These are phyloP conservation scores for Saccostrea cuccullata DNA, from an alignment of 1,140 invertebrate species.

Conservation along the genomic window DNA sequence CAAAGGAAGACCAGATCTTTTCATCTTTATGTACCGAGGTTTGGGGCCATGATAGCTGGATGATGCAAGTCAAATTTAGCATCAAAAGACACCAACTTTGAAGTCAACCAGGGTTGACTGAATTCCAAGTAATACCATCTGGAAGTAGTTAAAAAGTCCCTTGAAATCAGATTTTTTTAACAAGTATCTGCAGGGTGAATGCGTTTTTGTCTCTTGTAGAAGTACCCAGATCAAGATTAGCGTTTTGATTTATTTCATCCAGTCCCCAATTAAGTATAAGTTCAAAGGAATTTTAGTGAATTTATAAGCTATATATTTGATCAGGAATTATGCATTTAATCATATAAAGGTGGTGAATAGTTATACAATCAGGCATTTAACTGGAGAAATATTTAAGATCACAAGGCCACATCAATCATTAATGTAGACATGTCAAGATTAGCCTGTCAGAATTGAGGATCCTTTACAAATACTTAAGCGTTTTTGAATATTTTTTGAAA, in stretches of 20 bases:
- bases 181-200: conserved; percentile 22
- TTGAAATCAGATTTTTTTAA: not conserved
- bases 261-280: conserved; percentile 6
- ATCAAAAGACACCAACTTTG: conserved; percentile 21
- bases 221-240: not conserved
- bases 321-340: conserved; percentile 36
- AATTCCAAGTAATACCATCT: not conserved
- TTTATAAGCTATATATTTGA: conserved; percentile 11
- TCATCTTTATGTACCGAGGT: conserved; percentile 4
- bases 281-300: conserved; percentile 34
- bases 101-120: conserved; percentile 13
- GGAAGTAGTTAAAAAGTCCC: not conserved
- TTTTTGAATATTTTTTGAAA: not conserved
- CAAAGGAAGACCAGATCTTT: not conserved
- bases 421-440: conserved; percentile 23
- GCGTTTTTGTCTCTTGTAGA: not conserved
- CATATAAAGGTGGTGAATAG: conserved; percentile 3
- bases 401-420: conserved; percentile 35
- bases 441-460: conserved; percentile 18
- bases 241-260: conserved; percentile 16
- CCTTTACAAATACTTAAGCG: conserved; percentile 30
- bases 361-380: conserved; percentile 30
- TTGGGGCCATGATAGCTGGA: not conserved
- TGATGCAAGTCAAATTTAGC: conserved; percentile 24
- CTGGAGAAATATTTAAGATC: conserved; percentile 17